Base-by-base conservation (phyloP, 1,140 invertebrate species). In the Plectus sambesii region DNA sequence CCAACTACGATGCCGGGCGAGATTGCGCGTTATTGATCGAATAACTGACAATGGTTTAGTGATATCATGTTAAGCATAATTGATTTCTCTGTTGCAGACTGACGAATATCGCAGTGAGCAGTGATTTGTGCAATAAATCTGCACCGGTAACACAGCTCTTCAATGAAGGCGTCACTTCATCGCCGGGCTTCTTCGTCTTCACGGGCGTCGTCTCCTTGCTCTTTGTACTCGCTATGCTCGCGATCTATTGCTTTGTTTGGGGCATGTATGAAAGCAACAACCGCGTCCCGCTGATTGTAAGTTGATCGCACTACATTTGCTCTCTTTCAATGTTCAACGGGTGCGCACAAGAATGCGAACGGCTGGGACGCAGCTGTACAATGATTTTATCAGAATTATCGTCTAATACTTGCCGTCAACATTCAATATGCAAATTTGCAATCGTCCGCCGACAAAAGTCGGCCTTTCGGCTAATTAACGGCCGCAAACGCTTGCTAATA, bases 161-260 rank as follows among this genome's bases (percentile, higher is more conserved):
- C 26, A 33, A 46, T 1, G 43, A 35, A 3, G 29, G 26, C 17
- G 46, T 26, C 44, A 47, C 39, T 2, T 46, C 29, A 60, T 53
- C 19, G 56, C 53, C 41, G 22, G 36, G 39, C n/a, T 65, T 62
- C 38, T 62, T 60, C 35, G 43, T 41, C 4, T 56, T 59, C 25
- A 36, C 63, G 27, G 26, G 42, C 3, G 29, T 58, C 3, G 12
- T 63, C 4, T 62, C 61, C 4, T 27, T 62, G 12, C 36, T 66
- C 24, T 59, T 58, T 30, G 49, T 53, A 19, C 19, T 63, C 5
- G 51, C n/a, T 2, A 48, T 49, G 41, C 17, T 62, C 5, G 48
- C 56, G 15, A 17, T 62, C 39, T 62, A 62, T 42, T 30, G 65
- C 15, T 61, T 53, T 12, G 35, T 26, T 8, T 62, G 59, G 57